Conservation (phyloP, 1,140 invertebrate genomes). For the Drosophila seguyi region DNA sequence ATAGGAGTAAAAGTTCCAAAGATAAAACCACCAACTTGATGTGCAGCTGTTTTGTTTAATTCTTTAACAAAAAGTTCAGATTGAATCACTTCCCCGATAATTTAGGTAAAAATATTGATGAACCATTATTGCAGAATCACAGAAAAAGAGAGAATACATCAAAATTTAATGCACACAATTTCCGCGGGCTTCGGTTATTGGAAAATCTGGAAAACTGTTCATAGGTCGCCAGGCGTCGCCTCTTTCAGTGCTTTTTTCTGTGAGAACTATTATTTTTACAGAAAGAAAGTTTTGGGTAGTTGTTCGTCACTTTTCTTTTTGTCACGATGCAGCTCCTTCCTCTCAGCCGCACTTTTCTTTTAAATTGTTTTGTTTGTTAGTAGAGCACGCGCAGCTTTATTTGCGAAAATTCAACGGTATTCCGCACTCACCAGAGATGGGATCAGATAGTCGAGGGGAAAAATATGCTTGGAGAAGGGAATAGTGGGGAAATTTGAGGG, state of each 20-base stretch:
- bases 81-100: background rate
- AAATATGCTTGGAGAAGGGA: background rate
- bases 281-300: constrained; percentile 6
- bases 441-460: background rate
- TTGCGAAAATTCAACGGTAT: constrained; percentile 16
- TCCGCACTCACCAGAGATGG: background rate
- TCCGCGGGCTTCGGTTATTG: background rate
- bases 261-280: constrained; percentile 46
- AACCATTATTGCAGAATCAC: constrained; percentile 7
- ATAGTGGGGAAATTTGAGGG: background rate
- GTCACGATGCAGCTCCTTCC: background rate
- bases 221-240: background rate
- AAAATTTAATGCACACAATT: constrained; percentile 18
- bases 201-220: constrained; percentile 3
- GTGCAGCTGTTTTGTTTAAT: too few species aligned
- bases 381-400: constrained; percentile 41
- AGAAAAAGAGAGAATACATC: constrained; percentile 25
- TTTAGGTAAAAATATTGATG: constrained; percentile 16
- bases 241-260: background rate
- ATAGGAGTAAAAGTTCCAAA: too few species aligned
- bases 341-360: constrained; percentile 1
- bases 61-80: too few species aligned
- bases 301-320: constrained; percentile 33
- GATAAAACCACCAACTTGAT: too few species aligned
- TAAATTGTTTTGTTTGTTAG: constrained; percentile 32